phyloP scores from a whole-genome alignment of 2,113 vertebrate genomes.

The Stegostoma tigrinum region DNA sequence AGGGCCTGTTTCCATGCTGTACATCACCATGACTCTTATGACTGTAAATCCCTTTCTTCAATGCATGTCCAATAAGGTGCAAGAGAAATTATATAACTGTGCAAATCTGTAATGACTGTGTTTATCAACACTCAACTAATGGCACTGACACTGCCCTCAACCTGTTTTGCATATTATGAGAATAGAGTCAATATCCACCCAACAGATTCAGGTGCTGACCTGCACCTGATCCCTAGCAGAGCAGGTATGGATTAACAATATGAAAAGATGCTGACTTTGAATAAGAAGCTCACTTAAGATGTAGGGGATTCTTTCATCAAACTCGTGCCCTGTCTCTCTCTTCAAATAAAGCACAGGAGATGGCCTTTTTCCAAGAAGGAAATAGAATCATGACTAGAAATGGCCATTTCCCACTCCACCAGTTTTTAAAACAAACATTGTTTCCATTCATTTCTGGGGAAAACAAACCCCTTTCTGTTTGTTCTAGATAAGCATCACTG shows the following conservation, averaged over 20 bases:
- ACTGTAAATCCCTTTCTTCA: not conserved
- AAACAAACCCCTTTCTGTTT: constrained; percentile 32
- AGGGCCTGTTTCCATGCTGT: no score
- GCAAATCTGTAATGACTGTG: not conserved
- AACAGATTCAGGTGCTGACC: not conserved
- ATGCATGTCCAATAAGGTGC: not conserved
- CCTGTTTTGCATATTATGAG: not conserved
- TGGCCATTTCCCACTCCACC: constrained; percentile 30
- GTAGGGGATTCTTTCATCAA: not conserved
- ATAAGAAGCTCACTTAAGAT: constrained; percentile 15
- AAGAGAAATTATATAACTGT: not conserved
- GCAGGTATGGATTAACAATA: not conserved
- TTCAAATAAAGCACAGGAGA: constrained; percentile 2
- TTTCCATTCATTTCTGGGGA: constrained; percentile 32
- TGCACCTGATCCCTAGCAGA: not conserved
- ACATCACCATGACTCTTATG: no score
- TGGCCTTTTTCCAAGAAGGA: constrained; percentile 31
- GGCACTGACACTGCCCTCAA: not conserved
- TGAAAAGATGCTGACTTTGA: constrained; percentile 4
- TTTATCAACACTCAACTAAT: not conserved
- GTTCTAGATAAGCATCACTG: constrained; percentile 36
- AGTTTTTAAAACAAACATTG: constrained; percentile 32
- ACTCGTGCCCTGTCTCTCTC: not conserved
- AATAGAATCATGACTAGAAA: constrained; percentile 25
- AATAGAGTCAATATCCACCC: not conserved